Conservation (phyloP, 2,113 vertebrate genomes). For the Sakesphorus luctuosus region DNA sequence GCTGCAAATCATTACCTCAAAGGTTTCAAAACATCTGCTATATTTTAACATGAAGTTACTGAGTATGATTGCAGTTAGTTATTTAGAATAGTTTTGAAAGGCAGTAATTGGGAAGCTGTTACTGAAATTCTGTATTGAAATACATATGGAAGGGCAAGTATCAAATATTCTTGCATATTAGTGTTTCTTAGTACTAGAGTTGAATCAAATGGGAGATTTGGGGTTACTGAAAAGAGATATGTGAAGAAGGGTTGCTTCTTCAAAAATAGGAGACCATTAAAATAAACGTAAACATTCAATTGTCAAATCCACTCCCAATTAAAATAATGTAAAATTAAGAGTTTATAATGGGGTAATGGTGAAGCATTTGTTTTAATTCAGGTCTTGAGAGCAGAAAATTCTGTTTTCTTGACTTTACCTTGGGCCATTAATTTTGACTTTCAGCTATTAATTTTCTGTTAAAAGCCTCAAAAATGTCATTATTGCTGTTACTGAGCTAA, state of each 20-base stretch:
- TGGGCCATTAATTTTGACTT: background rate
- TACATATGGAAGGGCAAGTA: background rate
- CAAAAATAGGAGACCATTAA: background rate
- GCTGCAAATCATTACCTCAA: background rate
- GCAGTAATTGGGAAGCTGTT: background rate
- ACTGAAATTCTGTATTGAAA: background rate
- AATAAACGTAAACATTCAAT: background rate
- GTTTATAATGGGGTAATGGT: background rate
- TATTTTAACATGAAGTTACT: background rate
- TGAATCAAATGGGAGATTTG: background rate
- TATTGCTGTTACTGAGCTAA: background rate
- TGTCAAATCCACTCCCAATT: background rate
- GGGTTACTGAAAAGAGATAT: background rate
- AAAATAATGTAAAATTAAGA: background rate
- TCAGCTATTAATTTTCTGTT: background rate
- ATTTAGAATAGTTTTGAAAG: background rate
- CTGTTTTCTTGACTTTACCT: background rate
- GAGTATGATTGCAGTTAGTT: background rate
- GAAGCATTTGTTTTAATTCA: background rate
- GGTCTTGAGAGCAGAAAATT: background rate
- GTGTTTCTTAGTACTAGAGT: background rate
- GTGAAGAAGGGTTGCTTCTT: background rate
- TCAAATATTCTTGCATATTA: background rate
- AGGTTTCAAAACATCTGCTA: background rate
- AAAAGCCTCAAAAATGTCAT: background rate